These are phyloP conservation scores for human (Homo sapiens) DNA, from an alignment of 2,113 vertebrate species.

Conservation along the genomic window DNA sequence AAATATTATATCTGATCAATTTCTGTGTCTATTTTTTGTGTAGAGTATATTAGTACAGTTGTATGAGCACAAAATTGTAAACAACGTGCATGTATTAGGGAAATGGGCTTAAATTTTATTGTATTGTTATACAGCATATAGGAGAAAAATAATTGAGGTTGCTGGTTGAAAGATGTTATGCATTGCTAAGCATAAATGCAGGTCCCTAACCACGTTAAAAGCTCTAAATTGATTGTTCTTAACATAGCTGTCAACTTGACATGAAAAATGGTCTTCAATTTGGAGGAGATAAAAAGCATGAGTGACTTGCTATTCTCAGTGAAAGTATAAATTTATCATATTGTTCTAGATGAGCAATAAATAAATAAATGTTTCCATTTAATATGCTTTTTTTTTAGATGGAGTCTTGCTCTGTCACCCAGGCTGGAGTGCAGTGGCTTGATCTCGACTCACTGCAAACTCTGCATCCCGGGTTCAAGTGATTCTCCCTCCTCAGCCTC, in stretches of 20 bases:
- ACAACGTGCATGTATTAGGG: neutral
- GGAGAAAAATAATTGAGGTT: neutral
- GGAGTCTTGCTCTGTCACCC: too few species aligned
- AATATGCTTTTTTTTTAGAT: too few species aligned
- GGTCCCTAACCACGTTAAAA: neutral
- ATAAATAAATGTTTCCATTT: too few species aligned
- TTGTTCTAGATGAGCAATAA: slow-evolving; percentile 24
- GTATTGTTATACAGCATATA: neutral
- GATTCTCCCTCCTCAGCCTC: too few species aligned
- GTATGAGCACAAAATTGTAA: neutral
- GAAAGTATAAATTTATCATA: slow-evolving; percentile 51
- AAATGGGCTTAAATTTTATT: neutral
- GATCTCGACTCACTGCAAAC: too few species aligned
- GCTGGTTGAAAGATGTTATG: neutral
- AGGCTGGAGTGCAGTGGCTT: too few species aligned
- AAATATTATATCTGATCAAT: neutral
- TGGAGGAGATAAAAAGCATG: slow-evolving; percentile 57
- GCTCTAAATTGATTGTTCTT: slow-evolving; percentile 33
- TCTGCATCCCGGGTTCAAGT: too few species aligned
- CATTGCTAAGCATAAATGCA: neutral
- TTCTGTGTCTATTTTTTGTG: neutral
- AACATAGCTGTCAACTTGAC: slow-evolving; percentile 24
- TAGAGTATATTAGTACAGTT: neutral
- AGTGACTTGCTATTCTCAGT: slow-evolving; percentile 31
- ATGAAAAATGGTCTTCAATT: slow-evolving; percentile 63